Evolutionary conservation across 2,113 vertebrate species (phyloP).

Genomic region (Neogobius melanostomus): DNA sequence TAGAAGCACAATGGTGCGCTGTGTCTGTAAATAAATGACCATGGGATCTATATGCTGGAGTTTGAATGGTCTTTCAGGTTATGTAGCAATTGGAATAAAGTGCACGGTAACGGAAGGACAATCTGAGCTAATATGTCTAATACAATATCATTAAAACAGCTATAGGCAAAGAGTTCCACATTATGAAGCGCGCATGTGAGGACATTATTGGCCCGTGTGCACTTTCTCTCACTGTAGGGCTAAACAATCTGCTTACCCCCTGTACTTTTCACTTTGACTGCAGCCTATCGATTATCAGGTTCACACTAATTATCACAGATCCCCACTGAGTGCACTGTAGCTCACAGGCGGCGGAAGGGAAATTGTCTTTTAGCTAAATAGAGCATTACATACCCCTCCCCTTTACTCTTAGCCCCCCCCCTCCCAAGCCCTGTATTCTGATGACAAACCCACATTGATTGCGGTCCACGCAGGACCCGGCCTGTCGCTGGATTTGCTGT

Average conservation of each 20-base stretch:
- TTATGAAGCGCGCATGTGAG: no score
- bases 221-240: conserved; percentile 11
- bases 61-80: no score
- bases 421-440: conserved; percentile 1
- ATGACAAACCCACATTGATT: conserved; percentile 40
- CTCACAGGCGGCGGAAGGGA: conserved; percentile 8
- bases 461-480: conserved; percentile 13
- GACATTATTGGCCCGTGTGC: not conserved
- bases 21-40: not conserved
- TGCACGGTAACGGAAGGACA: no score
- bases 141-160: no score
- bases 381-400: conserved; percentile 31
- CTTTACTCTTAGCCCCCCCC: not conserved
- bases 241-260: conserved; percentile 14
- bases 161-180: no score
- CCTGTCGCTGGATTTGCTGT: conserved; percentile 27
- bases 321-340: not conserved
- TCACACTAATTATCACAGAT: conserved; percentile 51
- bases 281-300: conserved; percentile 41
- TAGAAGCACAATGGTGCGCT: not conserved
- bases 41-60: no score
- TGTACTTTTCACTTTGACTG: conserved; percentile 27
- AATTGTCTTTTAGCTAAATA: conserved; percentile 25
- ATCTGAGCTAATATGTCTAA: no score
- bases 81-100: no score